These are phyloP conservation scores for Geotrypetes seraphini DNA, from an alignment of 2,797 vertebrate species.

Conservation along the genomic window DNA sequence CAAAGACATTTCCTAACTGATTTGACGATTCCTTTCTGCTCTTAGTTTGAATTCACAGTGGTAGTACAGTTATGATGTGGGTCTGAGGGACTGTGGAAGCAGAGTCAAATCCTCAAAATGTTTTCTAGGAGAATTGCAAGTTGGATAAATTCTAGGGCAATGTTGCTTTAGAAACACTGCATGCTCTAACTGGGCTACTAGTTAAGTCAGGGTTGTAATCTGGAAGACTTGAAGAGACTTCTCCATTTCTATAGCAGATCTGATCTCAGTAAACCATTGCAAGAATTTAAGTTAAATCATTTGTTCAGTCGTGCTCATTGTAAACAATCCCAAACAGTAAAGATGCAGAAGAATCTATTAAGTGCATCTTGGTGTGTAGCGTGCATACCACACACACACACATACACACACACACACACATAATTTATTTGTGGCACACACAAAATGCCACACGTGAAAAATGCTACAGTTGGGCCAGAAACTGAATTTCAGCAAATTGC, in stretches of 20 bases:
- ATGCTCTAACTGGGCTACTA: constrained; percentile 26
- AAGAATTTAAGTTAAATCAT: constrained; percentile 29
- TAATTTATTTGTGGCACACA: constrained; percentile 37
- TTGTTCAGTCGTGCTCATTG: constrained; percentile 54
- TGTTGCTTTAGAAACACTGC: constrained; percentile 29
- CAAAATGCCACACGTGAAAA: constrained; percentile 41
- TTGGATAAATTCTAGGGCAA: constrained; percentile 50
- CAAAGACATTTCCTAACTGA: constrained; percentile 13
- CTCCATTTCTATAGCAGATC: constrained; percentile 14
- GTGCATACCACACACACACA: constrained; percentile 32
- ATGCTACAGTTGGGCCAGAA: constrained; percentile 60
- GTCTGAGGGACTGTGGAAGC: constrained; percentile 27
- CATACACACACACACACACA: constrained; percentile 6
- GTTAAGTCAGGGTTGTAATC: neutral
- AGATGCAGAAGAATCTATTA: constrained; percentile 45
- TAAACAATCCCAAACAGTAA: constrained; percentile 57
- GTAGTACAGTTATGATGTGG: too few species aligned
- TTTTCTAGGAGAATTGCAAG: constrained; percentile 30
- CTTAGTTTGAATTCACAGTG: constrained; percentile 11
- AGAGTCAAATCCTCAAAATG: constrained; percentile 17
- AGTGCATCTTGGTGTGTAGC: constrained; percentile 52
- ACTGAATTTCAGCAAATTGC: constrained; percentile 57
- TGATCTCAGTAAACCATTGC: constrained; percentile 33
- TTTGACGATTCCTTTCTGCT: constrained; percentile 30
- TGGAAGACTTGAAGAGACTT: constrained; percentile 18